Conservation (phyloP, 2,888 invertebrate genomes). For the Melikaiella ostensackeni region DNA sequence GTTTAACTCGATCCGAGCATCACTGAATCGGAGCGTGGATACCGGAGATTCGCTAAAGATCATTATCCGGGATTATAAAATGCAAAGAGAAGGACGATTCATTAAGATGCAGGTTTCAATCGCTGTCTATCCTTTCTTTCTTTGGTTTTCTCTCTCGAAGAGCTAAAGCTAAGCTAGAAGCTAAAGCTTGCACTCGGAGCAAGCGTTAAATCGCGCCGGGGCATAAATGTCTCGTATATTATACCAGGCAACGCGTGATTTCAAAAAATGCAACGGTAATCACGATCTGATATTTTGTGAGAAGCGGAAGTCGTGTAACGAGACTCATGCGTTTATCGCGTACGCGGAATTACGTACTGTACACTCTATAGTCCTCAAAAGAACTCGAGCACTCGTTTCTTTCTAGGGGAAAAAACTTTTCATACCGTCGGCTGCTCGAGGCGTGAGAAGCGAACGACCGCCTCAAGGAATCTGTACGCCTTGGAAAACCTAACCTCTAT, state of each 20-base stretch:
- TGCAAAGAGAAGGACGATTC: conserved; percentile 53
- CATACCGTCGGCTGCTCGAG: conserved; percentile 50
- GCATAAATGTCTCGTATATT: conserved; percentile 34
- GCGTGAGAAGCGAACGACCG: conserved; percentile 63
- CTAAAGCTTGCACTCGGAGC: conserved; percentile 14
- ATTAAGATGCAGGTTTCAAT: conserved; percentile 54
- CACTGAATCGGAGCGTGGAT: conserved; percentile 42
- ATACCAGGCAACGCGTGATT: conserved; percentile 13
- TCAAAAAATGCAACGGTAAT: conserved; percentile 27
- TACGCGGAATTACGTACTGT: conserved; percentile 25
- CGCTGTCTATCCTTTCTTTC: conserved; percentile 37
- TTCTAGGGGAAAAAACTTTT: conserved; percentile 46
- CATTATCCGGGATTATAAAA: conserved; percentile 55
- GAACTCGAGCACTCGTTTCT: conserved; percentile 42
- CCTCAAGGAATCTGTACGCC: conserved; percentile 46
- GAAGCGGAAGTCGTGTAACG: conserved; percentile 28
- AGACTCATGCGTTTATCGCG: conserved; percentile 21
- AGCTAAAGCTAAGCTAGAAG: conserved; percentile 15
- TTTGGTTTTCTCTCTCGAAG: neutral
- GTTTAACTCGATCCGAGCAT: conserved; percentile 31
- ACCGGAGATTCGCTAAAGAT: conserved; percentile 58
- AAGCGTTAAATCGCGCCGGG: conserved; percentile 24
- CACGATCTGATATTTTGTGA: conserved; percentile 36
- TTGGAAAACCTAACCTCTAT: conserved; percentile 38
- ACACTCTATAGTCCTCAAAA: neutral